Conservation (phyloP, 2,888 invertebrate genomes). For the Orthosia cruda region DNA sequence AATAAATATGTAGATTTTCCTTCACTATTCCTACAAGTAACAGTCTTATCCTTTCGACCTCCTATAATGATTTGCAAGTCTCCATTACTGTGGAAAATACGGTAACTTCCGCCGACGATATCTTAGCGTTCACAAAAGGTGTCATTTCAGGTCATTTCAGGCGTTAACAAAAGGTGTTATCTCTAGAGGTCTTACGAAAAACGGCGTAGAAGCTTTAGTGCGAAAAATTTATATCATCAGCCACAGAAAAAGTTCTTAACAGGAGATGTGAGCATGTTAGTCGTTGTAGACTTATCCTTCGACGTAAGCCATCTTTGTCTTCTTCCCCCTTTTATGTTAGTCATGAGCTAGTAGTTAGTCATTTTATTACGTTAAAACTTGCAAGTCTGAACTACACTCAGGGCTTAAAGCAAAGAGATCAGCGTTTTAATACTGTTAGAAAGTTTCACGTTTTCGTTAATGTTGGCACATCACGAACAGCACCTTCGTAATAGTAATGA, state of each 20-base stretch:
- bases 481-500: constrained; percentile 65
- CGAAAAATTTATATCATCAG: constrained; percentile 35
- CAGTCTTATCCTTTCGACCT: constrained; percentile 43
- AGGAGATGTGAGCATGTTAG: constrained; percentile 13
- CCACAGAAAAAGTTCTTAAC: not conserved
- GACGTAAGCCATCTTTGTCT: not conserved
- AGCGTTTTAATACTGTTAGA: constrained; percentile 30
- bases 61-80: constrained; percentile 63
- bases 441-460: constrained; percentile 54
- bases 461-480: constrained; percentile 65
- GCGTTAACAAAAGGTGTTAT: constrained; percentile 52
- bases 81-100: constrained; percentile 63
- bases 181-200: constrained; percentile 39
- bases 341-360: not conserved
- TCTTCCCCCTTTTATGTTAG: not conserved
- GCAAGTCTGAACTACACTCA: constrained; percentile 12
- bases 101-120: constrained; percentile 64
- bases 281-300: constrained; percentile 1
- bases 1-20: not conserved
- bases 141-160: constrained; percentile 48
- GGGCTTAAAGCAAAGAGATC: constrained; percentile 29
- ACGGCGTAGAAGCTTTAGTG: constrained; percentile 22
- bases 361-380: constrained; percentile 1
- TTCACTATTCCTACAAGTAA: not conserved
- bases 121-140: constrained; percentile 56